phyloP scores from a whole-genome alignment of 1,140 invertebrate species.

The Charaxes varanes region DNA sequence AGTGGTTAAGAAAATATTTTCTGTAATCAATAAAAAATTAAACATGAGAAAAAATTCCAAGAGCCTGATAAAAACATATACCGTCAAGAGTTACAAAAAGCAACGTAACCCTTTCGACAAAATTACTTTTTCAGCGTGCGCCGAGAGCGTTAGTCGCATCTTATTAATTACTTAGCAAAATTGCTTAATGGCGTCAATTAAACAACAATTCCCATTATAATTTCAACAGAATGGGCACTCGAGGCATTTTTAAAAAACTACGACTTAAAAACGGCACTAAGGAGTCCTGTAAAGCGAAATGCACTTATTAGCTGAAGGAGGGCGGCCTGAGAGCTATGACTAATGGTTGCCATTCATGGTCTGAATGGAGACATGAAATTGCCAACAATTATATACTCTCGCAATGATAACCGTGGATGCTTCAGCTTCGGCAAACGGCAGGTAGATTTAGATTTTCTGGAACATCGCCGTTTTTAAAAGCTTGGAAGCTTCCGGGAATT shows the following conservation, averaged over 20 bases:
- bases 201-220: constrained; percentile 42
- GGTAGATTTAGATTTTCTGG: constrained; percentile 30
- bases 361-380: constrained; percentile 68
- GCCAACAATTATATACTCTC: constrained; percentile 71
- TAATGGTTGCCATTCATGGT: constrained; percentile 66
- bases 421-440: constrained; percentile 29
- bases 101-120: constrained; percentile 1
- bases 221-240: constrained; percentile 32
- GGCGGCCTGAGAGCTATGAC: constrained; percentile 55
- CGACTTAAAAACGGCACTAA: constrained; percentile 62
- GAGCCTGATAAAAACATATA: no score
- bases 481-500: constrained; percentile 24
- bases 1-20: no score
- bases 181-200: constrained; percentile 59
- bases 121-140: constrained; percentile 6
- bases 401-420: constrained; percentile 68
- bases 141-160: constrained; percentile 19
- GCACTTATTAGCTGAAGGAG: constrained; percentile 68
- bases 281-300: constrained; percentile 66
- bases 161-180: constrained; percentile 57
- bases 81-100: no score
- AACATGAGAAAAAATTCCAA: no score
- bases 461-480: constrained; percentile 22
- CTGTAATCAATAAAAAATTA: no score
- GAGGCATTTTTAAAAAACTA: constrained; percentile 56